Conservation (phyloP, 2,888 invertebrate genomes). For the Anaspis maculata region DNA sequence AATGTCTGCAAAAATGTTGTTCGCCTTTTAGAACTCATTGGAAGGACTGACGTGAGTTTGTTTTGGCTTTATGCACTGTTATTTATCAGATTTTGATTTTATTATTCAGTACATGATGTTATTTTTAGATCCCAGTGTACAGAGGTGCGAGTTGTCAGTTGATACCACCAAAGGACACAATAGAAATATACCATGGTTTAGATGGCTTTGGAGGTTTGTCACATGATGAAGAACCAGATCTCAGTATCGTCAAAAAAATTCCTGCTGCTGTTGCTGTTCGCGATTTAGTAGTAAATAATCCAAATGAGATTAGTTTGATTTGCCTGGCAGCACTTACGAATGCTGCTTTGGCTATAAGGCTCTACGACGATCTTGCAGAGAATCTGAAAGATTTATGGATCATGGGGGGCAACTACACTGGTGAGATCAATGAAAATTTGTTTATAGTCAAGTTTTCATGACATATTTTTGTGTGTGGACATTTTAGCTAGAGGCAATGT, state of each 20-base stretch:
- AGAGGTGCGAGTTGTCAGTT: slow-evolving; percentile 51
- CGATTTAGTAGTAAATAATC: slow-evolving; percentile 48
- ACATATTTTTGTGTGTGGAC: too few species aligned
- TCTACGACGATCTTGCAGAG: slow-evolving; percentile 56
- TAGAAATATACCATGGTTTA: slow-evolving; percentile 49
- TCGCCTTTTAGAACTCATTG: slow-evolving; percentile 52
- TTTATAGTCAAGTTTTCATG: too few species aligned
- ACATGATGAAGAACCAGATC: slow-evolving; percentile 35
- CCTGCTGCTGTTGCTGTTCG: slow-evolving; percentile 53
- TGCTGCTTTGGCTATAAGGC: slow-evolving; percentile 62
- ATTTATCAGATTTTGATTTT: not conserved
- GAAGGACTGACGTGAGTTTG: slow-evolving; percentile 55
- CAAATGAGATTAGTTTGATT: slow-evolving; percentile 53
- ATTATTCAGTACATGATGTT: not conserved
- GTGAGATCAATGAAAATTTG: too few species aligned
- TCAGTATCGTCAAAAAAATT: slow-evolving; percentile 21
- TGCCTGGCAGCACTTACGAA: slow-evolving; percentile 73
- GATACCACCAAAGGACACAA: slow-evolving; percentile 36
- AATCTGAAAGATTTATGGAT: slow-evolving; percentile 61
- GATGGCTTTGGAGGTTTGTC: slow-evolving; percentile 66
- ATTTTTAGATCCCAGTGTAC: slow-evolving; percentile 58
- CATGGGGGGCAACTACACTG: slow-evolving; percentile 71
- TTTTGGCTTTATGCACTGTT: not conserved
- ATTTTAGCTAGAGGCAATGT: slow-evolving; percentile 51
- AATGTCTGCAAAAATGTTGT: slow-evolving; percentile 63